Percentiles rank a stretch among this genome's conserved stretches.
These are phyloP conservation scores for Cosmopolites sordidus DNA, from an alignment of 2,888 invertebrate species.

Conservation along the genomic window DNA sequence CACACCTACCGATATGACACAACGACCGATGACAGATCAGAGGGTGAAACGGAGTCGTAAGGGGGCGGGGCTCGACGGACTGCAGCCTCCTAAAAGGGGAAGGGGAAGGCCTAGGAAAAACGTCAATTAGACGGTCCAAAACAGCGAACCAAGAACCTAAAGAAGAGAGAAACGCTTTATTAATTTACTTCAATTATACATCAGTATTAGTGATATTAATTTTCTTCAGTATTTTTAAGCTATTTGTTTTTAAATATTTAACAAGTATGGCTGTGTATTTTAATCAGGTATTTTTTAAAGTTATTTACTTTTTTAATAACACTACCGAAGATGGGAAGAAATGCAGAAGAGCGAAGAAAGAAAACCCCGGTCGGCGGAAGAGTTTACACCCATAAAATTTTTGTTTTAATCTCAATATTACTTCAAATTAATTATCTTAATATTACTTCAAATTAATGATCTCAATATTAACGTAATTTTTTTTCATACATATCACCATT, in stretches of 20 bases:
- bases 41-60: slow-evolving; percentile 2
- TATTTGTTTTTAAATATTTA: background rate
- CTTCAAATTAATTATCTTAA: no score
- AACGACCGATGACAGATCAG: background rate
- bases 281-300: no score
- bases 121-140: background rate
- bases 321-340: no score
- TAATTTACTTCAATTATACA: background rate
- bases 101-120: slow-evolving; percentile 11
- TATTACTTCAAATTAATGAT: no score
- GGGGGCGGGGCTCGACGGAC: background rate
- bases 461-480: no score
- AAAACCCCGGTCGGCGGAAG: no score
- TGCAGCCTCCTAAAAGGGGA: slow-evolving; percentile 4
- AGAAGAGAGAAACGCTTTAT: no score
- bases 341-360: no score
- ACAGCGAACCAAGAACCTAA: background rate
- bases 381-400: no score
- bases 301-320: no score
- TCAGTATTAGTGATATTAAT: slow-evolving; percentile 1
- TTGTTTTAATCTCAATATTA: no score
- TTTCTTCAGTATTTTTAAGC: background rate
- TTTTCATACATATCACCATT: no score
- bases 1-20: background rate
- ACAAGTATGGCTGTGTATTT: background rate